phyloP scores from a whole-genome alignment of 2,888 invertebrate species.

The Meganola albula region DNA sequence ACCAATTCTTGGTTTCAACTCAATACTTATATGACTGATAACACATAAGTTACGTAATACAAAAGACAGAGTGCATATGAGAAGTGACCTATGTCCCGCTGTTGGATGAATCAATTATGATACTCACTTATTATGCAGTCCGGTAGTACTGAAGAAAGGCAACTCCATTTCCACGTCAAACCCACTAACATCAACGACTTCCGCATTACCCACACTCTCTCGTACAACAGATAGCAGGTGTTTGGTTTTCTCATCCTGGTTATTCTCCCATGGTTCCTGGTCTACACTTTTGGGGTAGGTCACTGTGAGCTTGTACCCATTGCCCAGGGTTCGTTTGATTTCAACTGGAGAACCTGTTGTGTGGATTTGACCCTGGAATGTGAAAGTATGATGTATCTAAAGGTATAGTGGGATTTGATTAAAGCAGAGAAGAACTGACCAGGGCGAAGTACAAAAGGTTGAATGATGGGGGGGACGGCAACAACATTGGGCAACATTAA shows the following conservation, averaged over 20 bases:
- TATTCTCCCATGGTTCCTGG: slow-evolving; percentile 22
- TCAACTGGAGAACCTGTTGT: slow-evolving; percentile 77
- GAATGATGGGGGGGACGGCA: too few relatives aligned
- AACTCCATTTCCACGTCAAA: slow-evolving; percentile 61
- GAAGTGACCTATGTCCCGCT: too few relatives aligned
- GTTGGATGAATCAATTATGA: too few relatives aligned
- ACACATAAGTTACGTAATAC: too few relatives aligned
- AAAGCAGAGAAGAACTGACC: too few relatives aligned
- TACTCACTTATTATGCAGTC: slow-evolving; percentile 72
- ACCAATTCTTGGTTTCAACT: too few relatives aligned
- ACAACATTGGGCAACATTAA: too few relatives aligned
- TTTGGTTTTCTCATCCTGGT: slow-evolving; percentile 53
- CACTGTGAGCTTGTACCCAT: slow-evolving; percentile 73
- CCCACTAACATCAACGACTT: slow-evolving; percentile 51
- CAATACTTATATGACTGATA: too few relatives aligned
- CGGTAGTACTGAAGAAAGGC: slow-evolving; percentile 72
- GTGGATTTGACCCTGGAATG: slow-evolving; percentile 70
- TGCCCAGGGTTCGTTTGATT: slow-evolving; percentile 75
- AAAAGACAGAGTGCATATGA: too few relatives aligned
- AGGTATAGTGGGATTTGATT: too few relatives aligned
- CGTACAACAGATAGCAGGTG: slow-evolving; percentile 54
- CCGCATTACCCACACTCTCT: slow-evolving; percentile 62
- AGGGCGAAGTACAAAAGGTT: too few relatives aligned
- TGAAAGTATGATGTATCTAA: too few relatives aligned
- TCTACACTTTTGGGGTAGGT: slow-evolving; percentile 41